Conservation (phyloP, 23 tunicate species). For the Trididemnum nubilum region DNA sequence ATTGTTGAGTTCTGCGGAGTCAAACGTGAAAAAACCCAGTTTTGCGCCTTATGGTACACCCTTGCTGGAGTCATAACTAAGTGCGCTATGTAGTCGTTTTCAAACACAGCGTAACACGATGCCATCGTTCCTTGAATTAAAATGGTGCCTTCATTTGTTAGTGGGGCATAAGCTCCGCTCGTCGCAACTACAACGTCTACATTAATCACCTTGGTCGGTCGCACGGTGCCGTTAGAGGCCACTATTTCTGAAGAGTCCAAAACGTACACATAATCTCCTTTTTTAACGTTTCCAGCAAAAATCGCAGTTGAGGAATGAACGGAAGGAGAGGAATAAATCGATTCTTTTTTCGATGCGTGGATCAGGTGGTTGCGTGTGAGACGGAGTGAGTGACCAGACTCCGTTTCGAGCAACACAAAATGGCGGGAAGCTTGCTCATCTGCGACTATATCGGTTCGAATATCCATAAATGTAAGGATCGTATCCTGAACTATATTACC, state of each 20-base stretch:
- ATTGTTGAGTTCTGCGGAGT: neutral
- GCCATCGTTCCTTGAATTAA: constrained; percentile 64
- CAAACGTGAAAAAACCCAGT: neutral
- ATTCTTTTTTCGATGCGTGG: neutral
- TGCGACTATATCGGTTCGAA: constrained; percentile 7
- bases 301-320: neutral
- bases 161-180: constrained; percentile 84
- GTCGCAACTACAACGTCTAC: constrained; percentile 23
- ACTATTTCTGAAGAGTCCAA: neutral
- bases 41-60: constrained; percentile 24
- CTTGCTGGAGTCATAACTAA: constrained; percentile 65
- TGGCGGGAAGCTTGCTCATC: neutral
- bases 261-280: constrained; percentile 47
- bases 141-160: constrained; percentile 71
- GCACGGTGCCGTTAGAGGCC: constrained; percentile 37
- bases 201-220: constrained; percentile 31
- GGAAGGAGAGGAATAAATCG: neutral
- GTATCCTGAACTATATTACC: constrained; percentile 52
- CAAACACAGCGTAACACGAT: constrained; percentile 88
- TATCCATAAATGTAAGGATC: constrained; percentile 62
- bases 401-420: constrained; percentile 52
- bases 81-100: constrained; percentile 66
- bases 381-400: constrained; percentile 33
- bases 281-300: constrained; percentile 53
- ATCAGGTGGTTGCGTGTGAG: constrained; percentile 78